Base-by-base conservation (phyloP, 2,888 invertebrate species). In the Gari tellinella region DNA sequence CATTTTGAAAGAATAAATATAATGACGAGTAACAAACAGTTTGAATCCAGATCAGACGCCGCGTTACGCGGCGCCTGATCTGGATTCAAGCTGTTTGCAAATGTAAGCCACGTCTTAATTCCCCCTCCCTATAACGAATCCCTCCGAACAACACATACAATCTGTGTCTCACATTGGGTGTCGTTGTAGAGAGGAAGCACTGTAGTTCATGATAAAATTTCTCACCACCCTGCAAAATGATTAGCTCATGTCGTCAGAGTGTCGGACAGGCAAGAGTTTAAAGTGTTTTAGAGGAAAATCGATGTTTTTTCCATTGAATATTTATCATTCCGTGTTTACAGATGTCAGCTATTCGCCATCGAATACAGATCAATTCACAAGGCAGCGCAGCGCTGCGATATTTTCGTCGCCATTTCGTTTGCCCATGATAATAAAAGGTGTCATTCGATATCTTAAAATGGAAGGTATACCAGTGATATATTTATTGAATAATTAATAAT, bases 401-500 rank as follows among this genome's bases (percentile, higher is more conserved):
- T 49, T 63, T 67, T 76, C 64, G 76, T 63, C 76, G 76, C 76
- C 76, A 60, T 43, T 37, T 53, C 67, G 67, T 76, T 76, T 76
- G 65, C 76, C 49, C 51, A 40, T 17, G 40, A 66, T 53, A 76
- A 67, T 72, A 63, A 67, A 67, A 67, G 51, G 63, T 76, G 76
- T 63, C 62, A 70, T 56, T 58, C 37, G 64, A 76, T 58, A 66
- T 38, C 40, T 21, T 19, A 31, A 21, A 52, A 38, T 57, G 52
- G 52, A 58, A 25, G 40, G 40, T 53, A 67, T 66, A 72, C 31
- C 67, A 63, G 55, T 43, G 64, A 67, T 76, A 65, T 75, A 61
- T 76, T 72, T 72, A 72, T 64, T 49, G 58, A 67, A 61, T 67
- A 76, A 76, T 76, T 72, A 76, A 72, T 72, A 72, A 60, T 55